Evolutionary conservation across 2,888 invertebrate genomes (phyloP), one percentile per base, ranked within the genome.

Genomic region (Osedax fenrisi): DNA sequence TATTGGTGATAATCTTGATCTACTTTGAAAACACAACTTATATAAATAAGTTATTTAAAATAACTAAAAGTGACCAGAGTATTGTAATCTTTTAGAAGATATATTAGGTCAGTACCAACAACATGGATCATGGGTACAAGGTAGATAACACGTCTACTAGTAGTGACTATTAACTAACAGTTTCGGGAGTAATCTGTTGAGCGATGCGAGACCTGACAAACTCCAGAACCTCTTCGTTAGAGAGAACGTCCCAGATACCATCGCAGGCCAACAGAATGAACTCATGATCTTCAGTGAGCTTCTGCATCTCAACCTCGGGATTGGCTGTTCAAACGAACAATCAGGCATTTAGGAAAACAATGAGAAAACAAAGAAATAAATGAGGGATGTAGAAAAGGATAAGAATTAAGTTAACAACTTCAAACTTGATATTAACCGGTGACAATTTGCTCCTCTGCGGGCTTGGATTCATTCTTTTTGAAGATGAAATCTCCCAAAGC

Each of bases 171-270:
- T n/a, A n/a, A n/a, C 82, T 80, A 78, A 87, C 87, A 77, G 90
- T 90, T 83, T 94, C 92, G 21, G 96, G 96, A 84, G 92, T 91
- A 87, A 91, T 89, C 1, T 91, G 90, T 77, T 88, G 88, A 5
- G 90, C 89, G 75, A 98, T 88, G 61, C 92, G 89, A 75, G 89
- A 88, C 71, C 94, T 89, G 76, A 96, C 90, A 86, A 94, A 97
- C 73, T 91, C 89, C 64, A 94, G 88, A 68, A 94, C 97, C 85
- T 96, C 95, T 86, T 92, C 90, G 85, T 92, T 96, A 70, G 90
- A 91, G 87, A 98, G 88, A 25, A 97, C 97, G 85, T 98, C 98
- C 97, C 98, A 98, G 79, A 98, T 97, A 26, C 98, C 98, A 84
- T 98, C 98, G 84, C 97, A 98, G 0, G 97, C 98, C 80, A 98